Percentiles rank a stretch among this genome's conserved stretches.
phyloP scores from a whole-genome alignment of 2,888 invertebrate genomes.

The Micoletzkya japonica region DNA sequence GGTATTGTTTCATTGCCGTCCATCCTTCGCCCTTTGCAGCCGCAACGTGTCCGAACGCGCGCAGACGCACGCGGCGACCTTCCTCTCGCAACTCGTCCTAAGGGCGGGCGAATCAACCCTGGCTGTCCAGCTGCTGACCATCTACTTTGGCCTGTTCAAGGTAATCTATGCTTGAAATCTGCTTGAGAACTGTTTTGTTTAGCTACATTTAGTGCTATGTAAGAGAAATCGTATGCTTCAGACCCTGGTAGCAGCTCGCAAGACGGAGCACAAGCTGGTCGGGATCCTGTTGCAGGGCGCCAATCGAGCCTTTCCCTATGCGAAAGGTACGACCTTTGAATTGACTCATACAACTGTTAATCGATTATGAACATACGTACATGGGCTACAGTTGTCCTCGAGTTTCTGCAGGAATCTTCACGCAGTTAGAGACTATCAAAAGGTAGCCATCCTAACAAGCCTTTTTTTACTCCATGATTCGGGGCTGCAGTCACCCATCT shows the following conservation, averaged over 20 bases:
- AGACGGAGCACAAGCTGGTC: constrained; percentile 81
- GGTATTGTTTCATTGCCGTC: no score
- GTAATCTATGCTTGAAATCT: constrained; percentile 65
- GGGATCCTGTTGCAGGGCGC: constrained; percentile 81
- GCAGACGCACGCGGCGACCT: constrained; percentile 90
- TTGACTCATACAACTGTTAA: no score
- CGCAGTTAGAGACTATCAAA: not conserved
- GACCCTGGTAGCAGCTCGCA: constrained; percentile 71
- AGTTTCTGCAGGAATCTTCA: not conserved
- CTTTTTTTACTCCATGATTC: no score
- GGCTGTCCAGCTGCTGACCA: constrained; percentile 81
- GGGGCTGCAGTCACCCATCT: no score
- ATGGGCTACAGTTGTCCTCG: not conserved
- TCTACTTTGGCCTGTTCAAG: constrained; percentile 95
- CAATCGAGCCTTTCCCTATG: constrained; percentile 82
- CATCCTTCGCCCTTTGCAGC: no score
- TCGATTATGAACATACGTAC: no score
- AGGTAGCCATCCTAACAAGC: no score
- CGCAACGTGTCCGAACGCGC: constrained; percentile 82
- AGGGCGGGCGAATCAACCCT: constrained; percentile 70
- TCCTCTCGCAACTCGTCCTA: constrained; percentile 82
- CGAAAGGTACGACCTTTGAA: constrained; percentile 71
- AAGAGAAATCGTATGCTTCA: constrained; percentile 88
- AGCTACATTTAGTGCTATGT: constrained; percentile 71
- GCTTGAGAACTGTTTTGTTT: not conserved